Evolutionary conservation across 2,797 vertebrate genomes (phyloP).

Genomic region (Takifugu ocellatus): DNA sequence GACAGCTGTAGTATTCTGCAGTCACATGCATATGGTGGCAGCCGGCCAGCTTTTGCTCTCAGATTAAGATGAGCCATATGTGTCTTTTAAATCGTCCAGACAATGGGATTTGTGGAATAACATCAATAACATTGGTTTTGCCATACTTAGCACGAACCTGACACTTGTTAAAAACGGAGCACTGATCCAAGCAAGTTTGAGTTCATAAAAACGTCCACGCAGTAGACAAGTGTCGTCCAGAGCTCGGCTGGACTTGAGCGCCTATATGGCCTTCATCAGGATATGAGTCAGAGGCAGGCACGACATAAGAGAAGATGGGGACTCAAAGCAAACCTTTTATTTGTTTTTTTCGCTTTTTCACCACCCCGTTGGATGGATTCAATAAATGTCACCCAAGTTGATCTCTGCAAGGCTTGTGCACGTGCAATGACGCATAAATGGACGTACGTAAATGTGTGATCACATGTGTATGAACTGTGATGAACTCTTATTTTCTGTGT

Average conservation of each 20-base stretch:
- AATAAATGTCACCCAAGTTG: slow-evolving; percentile 26
- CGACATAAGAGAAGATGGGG: neutral
- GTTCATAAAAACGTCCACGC: slow-evolving; percentile 45
- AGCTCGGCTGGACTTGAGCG: neutral
- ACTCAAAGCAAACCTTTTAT: slow-evolving; percentile 17
- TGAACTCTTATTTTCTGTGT: slow-evolving; percentile 24
- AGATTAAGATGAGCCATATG: slow-evolving; percentile 57
- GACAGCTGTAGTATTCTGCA: slow-evolving; percentile 23
- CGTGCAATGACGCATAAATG: slow-evolving; percentile 10
- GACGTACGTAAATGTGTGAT: slow-evolving; percentile 26
- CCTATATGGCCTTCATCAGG: neutral
- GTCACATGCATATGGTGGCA: slow-evolving; percentile 39
- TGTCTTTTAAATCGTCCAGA: slow-evolving; percentile 29
- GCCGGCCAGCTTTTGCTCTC: slow-evolving; percentile 37
- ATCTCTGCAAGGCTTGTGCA: slow-evolving; percentile 26
- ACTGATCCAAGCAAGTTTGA: slow-evolving; percentile 40
- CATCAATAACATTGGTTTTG: slow-evolving; percentile 10
- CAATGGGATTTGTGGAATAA: slow-evolving; percentile 45
- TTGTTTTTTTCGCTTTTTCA: neutral
- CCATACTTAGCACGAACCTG: too few relatives aligned
- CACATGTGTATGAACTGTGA: slow-evolving; percentile 23
- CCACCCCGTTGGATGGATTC: slow-evolving; percentile 25
- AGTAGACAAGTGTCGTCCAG: slow-evolving; percentile 6
- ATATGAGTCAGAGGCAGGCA: too few relatives aligned
- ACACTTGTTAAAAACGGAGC: slow-evolving; percentile 5